Evolutionary conservation across 2,888 invertebrate genomes (phyloP).

Genomic region (Orthosia cruda): DNA sequence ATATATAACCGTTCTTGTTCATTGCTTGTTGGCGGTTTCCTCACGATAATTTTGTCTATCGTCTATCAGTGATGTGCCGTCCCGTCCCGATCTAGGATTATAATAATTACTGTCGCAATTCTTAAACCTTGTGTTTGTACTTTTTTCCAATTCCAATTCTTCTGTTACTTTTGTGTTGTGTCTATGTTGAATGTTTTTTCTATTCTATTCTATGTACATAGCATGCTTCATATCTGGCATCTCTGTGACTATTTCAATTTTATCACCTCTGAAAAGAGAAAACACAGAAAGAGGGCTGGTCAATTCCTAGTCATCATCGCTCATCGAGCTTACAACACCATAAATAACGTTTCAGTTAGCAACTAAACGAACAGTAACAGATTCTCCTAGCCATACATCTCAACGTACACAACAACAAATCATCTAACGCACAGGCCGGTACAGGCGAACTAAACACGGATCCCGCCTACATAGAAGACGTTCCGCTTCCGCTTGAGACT

Average conservation of each 20-base stretch:
- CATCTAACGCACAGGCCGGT: slow-evolving; percentile 3
- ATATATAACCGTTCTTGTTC: neutral
- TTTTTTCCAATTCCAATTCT: too few relatives aligned
- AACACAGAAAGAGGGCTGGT: neutral
- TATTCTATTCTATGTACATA: too few relatives aligned
- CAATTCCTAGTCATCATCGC: neutral
- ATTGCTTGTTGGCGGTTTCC: neutral
- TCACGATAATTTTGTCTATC: neutral
- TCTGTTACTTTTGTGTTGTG: too few relatives aligned
- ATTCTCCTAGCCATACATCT: slow-evolving; percentile 1
- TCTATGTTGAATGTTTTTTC: too few relatives aligned
- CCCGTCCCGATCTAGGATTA: neutral
- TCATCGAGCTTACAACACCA: neutral
- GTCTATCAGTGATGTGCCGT: neutral
- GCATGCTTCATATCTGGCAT: neutral
- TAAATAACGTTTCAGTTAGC: neutral
- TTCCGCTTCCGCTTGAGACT: slow-evolving; percentile 33
- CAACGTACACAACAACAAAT: slow-evolving; percentile 35
- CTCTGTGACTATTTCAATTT: neutral
- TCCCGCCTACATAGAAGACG: slow-evolving; percentile 38
- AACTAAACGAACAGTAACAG: neutral
- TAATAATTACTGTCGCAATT: too few relatives aligned
- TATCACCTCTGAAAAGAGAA: neutral
- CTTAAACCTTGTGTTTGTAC: too few relatives aligned
- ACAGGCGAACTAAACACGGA: slow-evolving; percentile 37